Conservation (phyloP, 2,113 vertebrate genomes). For the Apodemus speciosus region DNA sequence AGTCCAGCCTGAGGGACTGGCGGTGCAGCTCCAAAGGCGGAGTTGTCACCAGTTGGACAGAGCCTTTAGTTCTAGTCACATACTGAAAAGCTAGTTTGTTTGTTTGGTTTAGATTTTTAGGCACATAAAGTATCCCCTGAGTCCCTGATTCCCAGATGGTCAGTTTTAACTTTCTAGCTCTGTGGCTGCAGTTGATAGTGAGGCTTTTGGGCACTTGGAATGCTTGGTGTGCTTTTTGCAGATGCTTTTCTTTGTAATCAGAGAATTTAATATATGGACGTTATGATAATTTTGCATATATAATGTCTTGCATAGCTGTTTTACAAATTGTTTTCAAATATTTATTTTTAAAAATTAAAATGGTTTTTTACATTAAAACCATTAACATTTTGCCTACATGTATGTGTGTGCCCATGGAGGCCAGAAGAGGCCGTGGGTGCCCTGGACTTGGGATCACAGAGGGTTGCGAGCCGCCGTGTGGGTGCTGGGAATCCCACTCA, state of each 20-base stretch:
- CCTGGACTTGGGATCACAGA: too few relatives aligned
- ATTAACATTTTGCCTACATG: too few relatives aligned
- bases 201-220: neutral
- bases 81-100: conserved; percentile 38
- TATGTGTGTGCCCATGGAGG: too few relatives aligned
- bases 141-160: neutral
- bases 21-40: conserved; percentile 4
- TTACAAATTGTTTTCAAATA: neutral
- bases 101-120: conserved; percentile 6
- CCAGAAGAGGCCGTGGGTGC: too few relatives aligned
- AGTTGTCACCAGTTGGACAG: conserved; percentile 5
- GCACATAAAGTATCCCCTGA: neutral
- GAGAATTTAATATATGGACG: neutral
- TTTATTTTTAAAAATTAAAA: too few relatives aligned
- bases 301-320: neutral
- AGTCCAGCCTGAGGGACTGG: neutral
- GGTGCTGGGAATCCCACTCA: too few relatives aligned
- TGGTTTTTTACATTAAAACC: too few relatives aligned
- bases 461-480: too few relatives aligned
- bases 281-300: neutral
- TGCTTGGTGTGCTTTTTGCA: neutral
- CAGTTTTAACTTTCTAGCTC: neutral
- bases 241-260: neutral
- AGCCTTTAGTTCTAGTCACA: conserved; percentile 30
- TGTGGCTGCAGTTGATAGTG: neutral